A percentile compares a stretch with the other conserved stretches of the same genome.
Evolutionary conservation across 2,888 invertebrate genomes (phyloP).

Genomic region (Ptychoptera contaminata): DNA sequence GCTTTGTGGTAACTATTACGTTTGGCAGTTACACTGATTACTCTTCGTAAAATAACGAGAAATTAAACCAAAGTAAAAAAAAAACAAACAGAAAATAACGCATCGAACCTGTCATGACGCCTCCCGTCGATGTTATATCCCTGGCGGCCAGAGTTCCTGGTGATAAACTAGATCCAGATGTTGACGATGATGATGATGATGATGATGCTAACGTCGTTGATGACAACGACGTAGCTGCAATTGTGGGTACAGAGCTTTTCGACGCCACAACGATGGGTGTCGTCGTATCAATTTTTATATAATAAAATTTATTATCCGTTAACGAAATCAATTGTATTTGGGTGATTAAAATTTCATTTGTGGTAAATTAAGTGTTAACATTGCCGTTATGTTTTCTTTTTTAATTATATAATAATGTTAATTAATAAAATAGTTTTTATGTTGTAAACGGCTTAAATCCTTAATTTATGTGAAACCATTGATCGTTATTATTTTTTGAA

Average conservation of each 20-base stretch:
- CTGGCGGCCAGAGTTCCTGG: conserved; percentile 2
- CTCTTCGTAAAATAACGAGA: too few relatives aligned
- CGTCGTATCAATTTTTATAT: conserved; percentile 2
- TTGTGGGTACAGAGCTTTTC: conserved; percentile 5
- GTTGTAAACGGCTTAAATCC: too few relatives aligned
- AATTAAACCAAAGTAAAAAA: background rate
- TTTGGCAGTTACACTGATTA: too few relatives aligned
- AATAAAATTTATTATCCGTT: background rate
- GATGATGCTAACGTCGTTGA: conserved; percentile 7
- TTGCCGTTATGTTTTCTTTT: too few relatives aligned
- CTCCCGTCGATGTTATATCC: conserved; percentile 10
- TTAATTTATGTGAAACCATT: too few relatives aligned
- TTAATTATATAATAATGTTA: too few relatives aligned
- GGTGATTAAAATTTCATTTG: too few relatives aligned
- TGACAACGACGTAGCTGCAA: conserved; percentile 10
- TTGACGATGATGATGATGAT: conserved; percentile 4
- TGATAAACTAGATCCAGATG: background rate
- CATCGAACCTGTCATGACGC: conserved; percentile 16
- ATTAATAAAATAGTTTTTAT: too few relatives aligned
- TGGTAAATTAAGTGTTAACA: too few relatives aligned
- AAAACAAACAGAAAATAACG: background rate
- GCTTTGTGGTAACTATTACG: too few relatives aligned
- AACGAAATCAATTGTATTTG: too few relatives aligned
- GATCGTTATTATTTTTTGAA: too few relatives aligned
- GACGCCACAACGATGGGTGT: conserved; percentile 15